Evolutionary conservation across 2,113 vertebrate genomes (phyloP), one percentile per base, ranked within the genome.

Genomic region (Chionodraco myersi): DNA sequence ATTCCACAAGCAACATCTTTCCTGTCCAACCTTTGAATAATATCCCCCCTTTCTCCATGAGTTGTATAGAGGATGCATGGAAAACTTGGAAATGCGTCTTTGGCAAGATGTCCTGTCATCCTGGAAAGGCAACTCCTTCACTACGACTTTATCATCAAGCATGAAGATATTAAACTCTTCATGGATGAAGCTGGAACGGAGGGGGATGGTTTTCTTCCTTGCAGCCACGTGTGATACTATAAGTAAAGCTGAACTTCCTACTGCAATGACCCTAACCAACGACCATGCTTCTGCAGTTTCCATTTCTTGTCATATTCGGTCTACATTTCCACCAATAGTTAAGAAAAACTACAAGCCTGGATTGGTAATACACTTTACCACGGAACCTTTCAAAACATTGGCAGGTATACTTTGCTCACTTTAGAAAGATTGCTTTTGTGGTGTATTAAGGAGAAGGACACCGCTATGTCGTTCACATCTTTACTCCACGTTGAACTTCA

Each of bases 191-290:
- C 36, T 41, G 36, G 36, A 41, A 8, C 6, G 36, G 5, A 41
- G 36, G 36, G 36, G 7, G 36, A 7, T 41, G 36, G 36, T 41
- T 41, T 41, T 41, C 36, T 41, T 41, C 36, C 1, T 82, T 11
- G 54, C 34, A 26, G 78, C 80, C 83, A 73, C 71, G 66, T 75
- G 67, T 15, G 76, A 85, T 86, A 30, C 30, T 30, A 30, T 30
- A 87, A 88, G 77, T 88, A 58, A 69, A 58, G 68, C 75, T 67
- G 45, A 47, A 80, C 73, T 84, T 90, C 72, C 77, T 68, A 49
- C 69, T 76, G 48, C 58, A 64, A 69, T 79, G 36, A 41, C 36
- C 36, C 5, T 41, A 41, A 41, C 36, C 36, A 41, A 56, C 62
- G 34, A n/a, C 63, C 18, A 72, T 23, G 45, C 73, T 74, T 79